Evolutionary conservation across 1,140 invertebrate species (phyloP), one percentile per base, ranked within the genome.

Genomic region (Ceratina australensis): DNA sequence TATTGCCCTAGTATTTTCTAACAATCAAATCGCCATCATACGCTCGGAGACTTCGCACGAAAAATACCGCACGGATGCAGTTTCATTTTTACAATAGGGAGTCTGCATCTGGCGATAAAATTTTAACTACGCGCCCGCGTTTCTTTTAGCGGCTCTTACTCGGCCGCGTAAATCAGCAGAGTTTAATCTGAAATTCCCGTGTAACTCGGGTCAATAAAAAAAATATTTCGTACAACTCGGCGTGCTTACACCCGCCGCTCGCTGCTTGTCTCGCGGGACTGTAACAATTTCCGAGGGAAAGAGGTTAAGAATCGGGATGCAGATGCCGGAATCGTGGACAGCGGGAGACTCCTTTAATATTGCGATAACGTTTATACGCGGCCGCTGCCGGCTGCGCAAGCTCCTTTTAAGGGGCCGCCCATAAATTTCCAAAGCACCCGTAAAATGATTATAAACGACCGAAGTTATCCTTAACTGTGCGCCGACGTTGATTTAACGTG

Each of bases 361-460:
- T 56, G 73, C 83, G 79, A 84, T 84, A 84, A 72, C 59, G 73
- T 72, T 84, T 80, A 79, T 80, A 75, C 65, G 49, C 52, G 63
- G 33, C 33, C 12, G 65, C 57, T 42, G 71, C 60, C 71, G 65
- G 72, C 78, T 69, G 72, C 59, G 63, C 54, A 26, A 72, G 22
- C 73, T 56, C 80, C 79, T 84, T 84, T 79, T 79, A 76, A 84
- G 64, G 50, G 49, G 56, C 26, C 47, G 33, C 52, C 79, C 72
- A 82, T 85, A 85, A 85, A 85, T 85, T 81, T 66, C 49, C 64
- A 66, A 79, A 75, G 82, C 73, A 85, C 54, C 79, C 49, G 82
- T 84, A 85, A 85, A 85, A 85, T 85, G 82, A 85, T 85, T 85
- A 85, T 84, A 85, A 85, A 85, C 75, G 83, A 59, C 54, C 79